phyloP scores from a whole-genome alignment of 2,888 invertebrate species.

The Orgyia antiqua region DNA sequence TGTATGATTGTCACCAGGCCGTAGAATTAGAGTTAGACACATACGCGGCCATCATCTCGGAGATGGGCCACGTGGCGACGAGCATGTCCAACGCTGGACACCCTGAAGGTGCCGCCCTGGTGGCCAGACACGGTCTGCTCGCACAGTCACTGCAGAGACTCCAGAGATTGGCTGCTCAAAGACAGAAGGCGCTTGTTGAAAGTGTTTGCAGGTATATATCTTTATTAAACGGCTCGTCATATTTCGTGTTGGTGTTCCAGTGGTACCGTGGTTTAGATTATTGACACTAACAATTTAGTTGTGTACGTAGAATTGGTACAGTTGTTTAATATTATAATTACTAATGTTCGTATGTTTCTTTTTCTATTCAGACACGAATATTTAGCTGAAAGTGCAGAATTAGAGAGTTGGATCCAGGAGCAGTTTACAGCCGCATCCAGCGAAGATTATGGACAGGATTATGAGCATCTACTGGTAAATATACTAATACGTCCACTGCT shows the following conservation, averaged over 20 bases:
- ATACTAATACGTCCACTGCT: too few species aligned
- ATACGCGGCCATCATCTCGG: conserved; percentile 92
- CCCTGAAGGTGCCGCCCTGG: conserved; percentile 89
- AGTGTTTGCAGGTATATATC: conserved; percentile 82
- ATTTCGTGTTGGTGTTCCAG: too few species aligned
- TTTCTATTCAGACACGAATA: conserved; percentile 92
- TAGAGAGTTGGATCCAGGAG: conserved; percentile 95
- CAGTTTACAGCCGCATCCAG: conserved; percentile 92
- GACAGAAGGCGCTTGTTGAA: conserved; percentile 93
- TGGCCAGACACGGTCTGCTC: conserved; percentile 85
- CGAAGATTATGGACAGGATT: conserved; percentile 97
- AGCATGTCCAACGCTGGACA: conserved; percentile 89
- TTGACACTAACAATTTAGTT: too few species aligned
- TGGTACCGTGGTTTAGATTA: too few species aligned
- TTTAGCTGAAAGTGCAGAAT: conserved; percentile 91
- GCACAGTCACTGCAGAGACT: conserved; percentile 88
- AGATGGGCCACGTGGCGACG: conserved; percentile 93
- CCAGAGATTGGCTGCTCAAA: conserved; percentile 86
- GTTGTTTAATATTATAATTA: too few species aligned
- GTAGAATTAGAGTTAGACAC: conserved; percentile 94
- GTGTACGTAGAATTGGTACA: too few species aligned
- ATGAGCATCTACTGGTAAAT: conserved; percentile 88
- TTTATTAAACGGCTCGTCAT: too few species aligned
- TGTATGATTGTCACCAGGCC: conserved; percentile 77
- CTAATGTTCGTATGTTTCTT: too few species aligned